Base-by-base conservation (phyloP, 35 echinoderm and acorn worm species). In the Ophiothrix spiculata region DNA sequence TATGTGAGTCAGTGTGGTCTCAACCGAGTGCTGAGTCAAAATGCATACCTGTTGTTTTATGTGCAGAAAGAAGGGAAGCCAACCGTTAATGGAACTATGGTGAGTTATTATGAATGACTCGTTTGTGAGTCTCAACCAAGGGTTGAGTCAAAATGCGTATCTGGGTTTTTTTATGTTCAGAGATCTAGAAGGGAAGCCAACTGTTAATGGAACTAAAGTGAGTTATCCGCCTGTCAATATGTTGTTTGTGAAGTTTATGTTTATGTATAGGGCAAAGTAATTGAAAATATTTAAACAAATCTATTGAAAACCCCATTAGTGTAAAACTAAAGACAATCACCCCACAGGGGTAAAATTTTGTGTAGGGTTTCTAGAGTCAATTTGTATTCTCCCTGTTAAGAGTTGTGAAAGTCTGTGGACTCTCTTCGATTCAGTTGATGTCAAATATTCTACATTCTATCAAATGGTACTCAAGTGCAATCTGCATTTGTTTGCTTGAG, bases 1-100 rank as follows among this genome's bases (percentile, higher is more conserved):
- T 84, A 88, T 33, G 88, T 94, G 56, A 88, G 76, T 42, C 92
- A 94, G 39, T 77, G 83, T 39, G 88, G 89, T 32, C 82, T 91
- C 25, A 78, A 87, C 36, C 36, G 89, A 34, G 92, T 99, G 2
- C 86, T 99, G 10, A 93, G 92, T 32, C 92, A 94, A 77, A 93
- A 99, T 74, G 96, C 96, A 4, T 99, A 99, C 39, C 79, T 99
- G 2, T 75, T 99, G 34, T 99, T 99, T 75, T 99, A 99, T 78
- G 88, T 88, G 76, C 78, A 86, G 21, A 95, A 91, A 80, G 81
- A 80, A 39, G 49, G 37, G 74, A 90, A 84, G 45, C 38, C 75
- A 21, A 81, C 37, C 35, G 45, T 84, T 36, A 79, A 84, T 56
- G 79, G 85, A 1, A 60, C 39, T 17, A 91, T 81, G 85, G 90